These are phyloP conservation scores for Ceraclea dissimilis DNA, from an alignment of 2,888 invertebrate species.

Conservation along the genomic window DNA sequence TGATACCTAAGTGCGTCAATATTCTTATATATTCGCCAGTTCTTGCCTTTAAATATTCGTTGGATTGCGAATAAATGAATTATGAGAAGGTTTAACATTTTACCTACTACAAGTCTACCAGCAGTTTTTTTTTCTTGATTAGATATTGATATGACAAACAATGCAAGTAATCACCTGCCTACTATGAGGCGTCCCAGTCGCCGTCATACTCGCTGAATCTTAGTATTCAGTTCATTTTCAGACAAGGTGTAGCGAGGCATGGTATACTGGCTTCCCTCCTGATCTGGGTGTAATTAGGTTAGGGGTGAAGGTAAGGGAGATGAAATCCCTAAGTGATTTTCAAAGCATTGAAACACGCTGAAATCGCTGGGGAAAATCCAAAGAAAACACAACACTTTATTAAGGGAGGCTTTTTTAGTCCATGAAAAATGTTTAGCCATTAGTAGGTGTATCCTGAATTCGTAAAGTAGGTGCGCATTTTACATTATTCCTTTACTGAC, in stretches of 20 bases:
- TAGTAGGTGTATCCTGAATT: too few species aligned
- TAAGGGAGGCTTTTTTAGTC: neutral
- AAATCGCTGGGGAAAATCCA: constrained; percentile 1
- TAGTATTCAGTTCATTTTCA: neutral
- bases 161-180: neutral
- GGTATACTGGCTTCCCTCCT: neutral
- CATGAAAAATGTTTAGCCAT: neutral
- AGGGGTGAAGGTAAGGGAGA: constrained; percentile 1
- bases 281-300: constrained; percentile 4
- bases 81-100: too few species aligned
- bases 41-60: too few species aligned
- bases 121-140: too few species aligned
- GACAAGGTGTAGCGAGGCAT: neutral
- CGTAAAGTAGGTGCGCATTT: too few species aligned
- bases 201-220: neutral
- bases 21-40: too few species aligned
- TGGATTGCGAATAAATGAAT: too few species aligned
- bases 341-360: constrained; percentile 6
- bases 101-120: too few species aligned
- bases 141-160: neutral
- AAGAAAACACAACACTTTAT: constrained; percentile 3
- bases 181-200: neutral
- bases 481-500: too few species aligned
- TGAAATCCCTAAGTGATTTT: constrained; percentile 8
- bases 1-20: too few species aligned